These are phyloP conservation scores for Hemicrepidius hirtus DNA, from an alignment of 2,888 invertebrate genomes.

Conservation along the genomic window DNA sequence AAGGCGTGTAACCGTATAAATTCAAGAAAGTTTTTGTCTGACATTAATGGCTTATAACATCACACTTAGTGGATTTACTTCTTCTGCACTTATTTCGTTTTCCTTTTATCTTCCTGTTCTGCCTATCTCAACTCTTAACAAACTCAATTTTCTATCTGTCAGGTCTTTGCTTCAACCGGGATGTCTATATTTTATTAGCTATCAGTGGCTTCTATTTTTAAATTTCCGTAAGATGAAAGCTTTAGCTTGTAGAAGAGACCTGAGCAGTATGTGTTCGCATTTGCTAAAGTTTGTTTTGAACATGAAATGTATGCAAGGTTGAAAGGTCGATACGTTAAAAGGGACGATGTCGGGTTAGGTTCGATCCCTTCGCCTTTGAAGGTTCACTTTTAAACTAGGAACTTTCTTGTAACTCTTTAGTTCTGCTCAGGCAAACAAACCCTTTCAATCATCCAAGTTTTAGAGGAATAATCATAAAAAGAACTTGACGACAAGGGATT, in stretches of 20 bases:
- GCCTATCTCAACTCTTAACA: constrained; percentile 31
- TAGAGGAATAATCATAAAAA: background rate
- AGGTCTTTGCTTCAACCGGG: constrained; percentile 20
- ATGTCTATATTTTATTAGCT: constrained; percentile 32
- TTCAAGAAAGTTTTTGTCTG: constrained; percentile 2
- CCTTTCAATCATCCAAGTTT: background rate
- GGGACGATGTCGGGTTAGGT: background rate
- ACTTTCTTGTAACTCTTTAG: constrained; percentile 12
- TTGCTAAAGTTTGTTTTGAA: constrained; percentile 12
- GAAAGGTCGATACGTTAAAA: background rate
- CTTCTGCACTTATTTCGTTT: constrained; percentile 26
- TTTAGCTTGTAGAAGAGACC: background rate
- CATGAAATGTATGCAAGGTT: background rate
- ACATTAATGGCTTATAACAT: constrained; percentile 32
- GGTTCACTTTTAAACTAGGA: constrained; percentile 3
- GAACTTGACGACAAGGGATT: constrained; percentile 2
- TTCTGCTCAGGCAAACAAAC: constrained; percentile 4
- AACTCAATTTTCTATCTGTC: constrained; percentile 31
- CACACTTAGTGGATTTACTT: constrained; percentile 22
- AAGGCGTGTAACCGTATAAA: constrained; percentile 7
- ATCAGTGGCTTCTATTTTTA: constrained; percentile 30
- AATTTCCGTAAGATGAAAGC: constrained; percentile 27
- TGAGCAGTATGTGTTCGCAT: background rate
- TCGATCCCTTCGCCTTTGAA: background rate
- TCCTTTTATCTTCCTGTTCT: constrained; percentile 22